A percentile compares a stretch with the other conserved stretches of the same genome.
Conservation (phyloP, 2,113 vertebrate species). For the Hemichromis elongatus region DNA sequence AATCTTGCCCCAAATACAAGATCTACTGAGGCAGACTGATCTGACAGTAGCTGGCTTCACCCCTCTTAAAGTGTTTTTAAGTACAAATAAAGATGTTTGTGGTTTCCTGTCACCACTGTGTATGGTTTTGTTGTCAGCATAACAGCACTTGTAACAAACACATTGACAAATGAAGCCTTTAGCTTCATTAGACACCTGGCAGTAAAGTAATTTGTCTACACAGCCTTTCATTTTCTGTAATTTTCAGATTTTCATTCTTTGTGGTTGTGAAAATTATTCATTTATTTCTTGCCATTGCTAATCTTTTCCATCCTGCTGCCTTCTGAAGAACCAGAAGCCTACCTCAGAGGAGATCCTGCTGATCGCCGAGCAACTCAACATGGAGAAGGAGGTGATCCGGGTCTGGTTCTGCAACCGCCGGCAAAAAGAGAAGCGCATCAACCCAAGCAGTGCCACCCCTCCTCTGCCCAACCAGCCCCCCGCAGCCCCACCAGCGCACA, state of each 20-base stretch:
- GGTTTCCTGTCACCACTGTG: neutral
- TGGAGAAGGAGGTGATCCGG: constrained; percentile 94
- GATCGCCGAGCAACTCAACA: constrained; percentile 89
- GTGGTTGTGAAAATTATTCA: neutral
- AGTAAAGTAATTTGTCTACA: neutral
- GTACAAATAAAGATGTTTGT: neutral
- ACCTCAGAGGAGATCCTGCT: constrained; percentile 93
- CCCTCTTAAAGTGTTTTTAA: neutral
- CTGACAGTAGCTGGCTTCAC: neutral
- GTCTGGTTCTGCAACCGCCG: constrained; percentile 94
- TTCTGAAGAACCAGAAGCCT: constrained; percentile 89
- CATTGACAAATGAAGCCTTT: neutral
- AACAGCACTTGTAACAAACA: neutral
- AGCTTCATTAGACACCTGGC: neutral
- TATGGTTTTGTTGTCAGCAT: neutral
- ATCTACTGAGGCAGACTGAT: neutral
- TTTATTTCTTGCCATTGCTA: neutral
- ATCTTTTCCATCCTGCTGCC: neutral
- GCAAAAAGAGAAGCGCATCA: constrained; percentile 92
- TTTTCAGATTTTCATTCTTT: neutral
- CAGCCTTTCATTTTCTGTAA: neutral
- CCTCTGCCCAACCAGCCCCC: constrained; percentile 80
- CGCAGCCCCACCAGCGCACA: constrained; percentile 67
- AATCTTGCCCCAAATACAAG: neutral
- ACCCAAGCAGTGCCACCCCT: constrained; percentile 85